Conservation (phyloP, 2,113 vertebrate species). For the Atrichornis clamosus region DNA sequence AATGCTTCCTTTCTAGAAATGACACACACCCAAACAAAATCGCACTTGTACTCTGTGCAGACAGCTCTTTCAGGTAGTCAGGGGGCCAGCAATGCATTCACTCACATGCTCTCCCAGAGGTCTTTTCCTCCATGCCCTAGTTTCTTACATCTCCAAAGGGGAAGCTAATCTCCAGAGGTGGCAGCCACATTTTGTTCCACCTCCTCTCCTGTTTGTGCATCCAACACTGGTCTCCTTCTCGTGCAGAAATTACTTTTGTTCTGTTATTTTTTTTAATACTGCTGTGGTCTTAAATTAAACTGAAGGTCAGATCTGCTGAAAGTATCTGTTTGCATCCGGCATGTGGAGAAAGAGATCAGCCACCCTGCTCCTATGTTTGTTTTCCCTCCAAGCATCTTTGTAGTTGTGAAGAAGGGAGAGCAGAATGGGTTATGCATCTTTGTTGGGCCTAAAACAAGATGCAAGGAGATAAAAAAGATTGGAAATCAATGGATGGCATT, state of each 20-base stretch:
- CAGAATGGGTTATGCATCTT: conserved; percentile 8
- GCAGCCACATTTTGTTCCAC: not conserved
- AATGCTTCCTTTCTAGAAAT: not conserved
- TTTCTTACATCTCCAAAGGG: not conserved
- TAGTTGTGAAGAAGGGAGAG: not conserved
- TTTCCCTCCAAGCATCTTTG: conserved; percentile 34
- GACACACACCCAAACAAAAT: rapidly evolving
- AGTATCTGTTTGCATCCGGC: conserved; percentile 14
- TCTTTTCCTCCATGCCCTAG: not conserved
- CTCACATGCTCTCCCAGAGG: not conserved
- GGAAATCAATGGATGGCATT: conserved; percentile 66
- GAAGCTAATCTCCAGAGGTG: not conserved
- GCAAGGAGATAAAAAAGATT: conserved; percentile 48
- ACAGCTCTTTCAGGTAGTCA: not conserved
- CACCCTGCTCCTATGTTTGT: not conserved
- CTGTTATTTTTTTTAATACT: not conserved
- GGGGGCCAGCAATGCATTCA: not conserved
- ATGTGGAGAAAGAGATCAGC: not conserved
- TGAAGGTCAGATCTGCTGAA: not conserved
- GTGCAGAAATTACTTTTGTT: not conserved
- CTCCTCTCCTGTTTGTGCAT: not conserved
- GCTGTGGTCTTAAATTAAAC: not conserved
- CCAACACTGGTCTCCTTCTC: not conserved
- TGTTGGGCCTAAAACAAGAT: conserved; percentile 47
- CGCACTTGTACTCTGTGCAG: not conserved